Conservation (phyloP, 1,140 invertebrate species). For the Galendromus occidentalis region DNA sequence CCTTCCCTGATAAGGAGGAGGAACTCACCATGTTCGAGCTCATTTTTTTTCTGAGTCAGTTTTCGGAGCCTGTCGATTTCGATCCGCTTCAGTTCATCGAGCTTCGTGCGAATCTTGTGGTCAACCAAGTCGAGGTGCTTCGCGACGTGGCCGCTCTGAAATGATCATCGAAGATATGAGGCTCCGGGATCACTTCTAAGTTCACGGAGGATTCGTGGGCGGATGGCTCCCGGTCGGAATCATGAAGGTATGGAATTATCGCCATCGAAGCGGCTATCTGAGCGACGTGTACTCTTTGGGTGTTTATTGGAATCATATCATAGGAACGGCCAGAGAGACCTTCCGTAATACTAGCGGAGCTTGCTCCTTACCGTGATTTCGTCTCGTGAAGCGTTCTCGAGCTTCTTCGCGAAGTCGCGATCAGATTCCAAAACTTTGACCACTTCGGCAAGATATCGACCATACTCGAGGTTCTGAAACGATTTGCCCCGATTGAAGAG, state of each 20-base stretch:
- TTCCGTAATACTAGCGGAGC: too few relatives aligned
- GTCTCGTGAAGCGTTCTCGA: constrained; percentile 53
- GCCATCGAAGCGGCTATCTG: too few relatives aligned
- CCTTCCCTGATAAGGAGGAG: background rate
- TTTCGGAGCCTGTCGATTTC: constrained; percentile 59
- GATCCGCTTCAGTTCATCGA: constrained; percentile 79
- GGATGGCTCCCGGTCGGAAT: constrained; percentile 1
- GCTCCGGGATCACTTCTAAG: background rate
- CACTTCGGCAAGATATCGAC: constrained; percentile 64
- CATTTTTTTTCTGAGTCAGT: constrained; percentile 42
- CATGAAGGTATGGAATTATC: too few relatives aligned
- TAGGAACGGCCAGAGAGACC: too few relatives aligned
- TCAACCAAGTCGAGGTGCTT: constrained; percentile 68
- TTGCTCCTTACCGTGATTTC: constrained; percentile 47
- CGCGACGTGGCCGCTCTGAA: constrained; percentile 69
- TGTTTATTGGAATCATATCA: too few relatives aligned
- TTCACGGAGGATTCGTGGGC: background rate
- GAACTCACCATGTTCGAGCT: constrained; percentile 15
- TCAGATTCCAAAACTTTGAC: constrained; percentile 63
- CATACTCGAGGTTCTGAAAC: constrained; percentile 44
- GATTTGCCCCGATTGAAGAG: background rate
- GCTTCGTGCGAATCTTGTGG: constrained; percentile 58
- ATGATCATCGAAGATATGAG: background rate
- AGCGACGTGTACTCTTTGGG: too few relatives aligned
- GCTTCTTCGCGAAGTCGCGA: constrained; percentile 51